Base-by-base conservation (phyloP, 2,113 vertebrate genomes). In the Macquaria ambigua region DNA sequence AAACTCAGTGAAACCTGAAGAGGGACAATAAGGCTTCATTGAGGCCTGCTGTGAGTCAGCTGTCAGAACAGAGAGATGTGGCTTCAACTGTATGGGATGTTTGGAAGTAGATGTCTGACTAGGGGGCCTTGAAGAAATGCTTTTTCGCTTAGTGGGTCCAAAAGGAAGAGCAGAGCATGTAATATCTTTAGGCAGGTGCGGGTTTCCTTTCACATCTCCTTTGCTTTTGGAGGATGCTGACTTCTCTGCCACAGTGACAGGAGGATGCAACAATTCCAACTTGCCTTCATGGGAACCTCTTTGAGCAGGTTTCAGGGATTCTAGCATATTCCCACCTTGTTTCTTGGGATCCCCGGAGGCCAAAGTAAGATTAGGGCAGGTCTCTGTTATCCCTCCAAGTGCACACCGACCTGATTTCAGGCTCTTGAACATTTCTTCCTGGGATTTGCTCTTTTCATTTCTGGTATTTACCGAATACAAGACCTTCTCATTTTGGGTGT, bases 81-180 rank as follows among this genome's bases (percentile, higher is more conserved):
- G 34, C 16, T 46, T 69, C 3, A 23, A 1, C 34, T 48, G 43
- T 20, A 28, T 0, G 0, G 93, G 28, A 46, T 37, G 90, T 83
- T 94, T 89, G 71, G 93, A 91, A 0, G 91, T 67, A 4, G 92
- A 89, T 0, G 83, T 69, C 55, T n/a, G 34, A 62, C 14, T 9
- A 8, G 25, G 9, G 85, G 46, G 94, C 91, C 81, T 92, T 86
- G 63, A 92, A 85, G 80, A 94, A 92, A 55, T 92, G 90, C 6
- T 80, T 37, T 93, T 15, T 95, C 89, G 18, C 89, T 95, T 41
- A 89, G 89, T 0, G 91, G 92, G 82, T 74, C 8, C 56, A 18
- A 61, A 16, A 11, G 55, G 68, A 64, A 18, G 16, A 64, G 18
- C 50, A 25, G 63, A 55, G n/a, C 0, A 6, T 4, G 25, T n/a